Evolutionary conservation across 2,797 vertebrate genomes (phyloP), one percentile per base, ranked within the genome.

Genomic region (Dermochelys coriacea): DNA sequence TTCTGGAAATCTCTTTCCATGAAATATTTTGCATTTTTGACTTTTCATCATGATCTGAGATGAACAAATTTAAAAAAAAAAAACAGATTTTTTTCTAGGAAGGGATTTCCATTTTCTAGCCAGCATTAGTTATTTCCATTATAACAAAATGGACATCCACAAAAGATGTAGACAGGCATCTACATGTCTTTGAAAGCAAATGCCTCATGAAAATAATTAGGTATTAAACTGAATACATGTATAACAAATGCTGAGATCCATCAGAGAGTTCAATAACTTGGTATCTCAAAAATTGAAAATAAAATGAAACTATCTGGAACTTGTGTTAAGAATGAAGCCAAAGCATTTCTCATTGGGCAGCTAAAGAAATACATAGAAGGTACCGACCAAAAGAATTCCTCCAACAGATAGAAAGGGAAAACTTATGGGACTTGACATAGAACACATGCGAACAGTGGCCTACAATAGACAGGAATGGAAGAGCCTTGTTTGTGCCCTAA

Each of bases 81-180:
- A 54, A 18, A 18, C 49, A 57, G 23, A 25, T 55, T 57, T 59
- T 59, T 59, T 61, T 61, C 34, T 34, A 16, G 15, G 31, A 61
- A 34, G 31, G 29, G 31, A 34, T 61, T 61, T 61, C 15, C 59
- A 61, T 61, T 61, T 31, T 61, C 31, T 61, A 15, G 31, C 31
- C 59, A 61, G 31, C 61, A 68, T 8, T 64, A 68, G 61, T 68
- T 68, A 68, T 68, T 68, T n/a, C 34, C 34, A 3, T n/a, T n/a
- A 18, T 83, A 50, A 61, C n/a, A 83, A 88, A 90, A 37, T 89
- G 84, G 87, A 91, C 88, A 93, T 91, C 68, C 81, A 93, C 9
- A 93, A 95, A 91, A 96, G 95, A 93, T 0, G 81, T 91, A 85
- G 93, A 79, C 94, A 97, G 96, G 95, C 95, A 94, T 93, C 83